These are phyloP conservation scores for Rousettus leschenaultii DNA, from an alignment of 2,113 vertebrate genomes.

Conservation along the genomic window DNA sequence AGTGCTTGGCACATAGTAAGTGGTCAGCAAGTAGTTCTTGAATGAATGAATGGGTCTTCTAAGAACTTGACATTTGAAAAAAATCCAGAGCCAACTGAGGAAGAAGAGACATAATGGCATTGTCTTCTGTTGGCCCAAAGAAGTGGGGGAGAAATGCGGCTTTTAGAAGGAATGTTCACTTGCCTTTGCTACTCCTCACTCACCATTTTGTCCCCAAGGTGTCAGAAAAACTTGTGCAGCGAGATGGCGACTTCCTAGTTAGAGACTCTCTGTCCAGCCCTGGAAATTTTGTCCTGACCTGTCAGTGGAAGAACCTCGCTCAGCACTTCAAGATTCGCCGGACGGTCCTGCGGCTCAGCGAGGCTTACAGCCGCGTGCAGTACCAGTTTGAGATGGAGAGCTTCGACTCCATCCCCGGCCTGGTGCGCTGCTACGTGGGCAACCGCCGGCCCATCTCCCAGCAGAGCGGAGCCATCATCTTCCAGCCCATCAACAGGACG, in stretches of 20 bases:
- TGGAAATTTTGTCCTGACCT: slow-evolving; percentile 96
- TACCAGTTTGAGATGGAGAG: slow-evolving; percentile 94
- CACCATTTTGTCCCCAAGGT: slow-evolving; percentile 81
- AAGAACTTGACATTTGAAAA: neutral
- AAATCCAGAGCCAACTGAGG: neutral
- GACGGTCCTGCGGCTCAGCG: slow-evolving; percentile 89
- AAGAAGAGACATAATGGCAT: neutral
- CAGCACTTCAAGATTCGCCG: slow-evolving; percentile 98
- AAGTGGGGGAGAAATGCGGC: neutral
- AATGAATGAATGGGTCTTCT: neutral
- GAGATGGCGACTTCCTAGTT: slow-evolving; percentile 97
- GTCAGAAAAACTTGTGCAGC: slow-evolving; percentile 91
- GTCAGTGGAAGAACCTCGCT: slow-evolving; percentile 93
- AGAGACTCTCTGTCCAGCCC: slow-evolving; percentile 95
- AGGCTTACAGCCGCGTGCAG: slow-evolving; percentile 94
- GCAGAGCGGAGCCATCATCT: slow-evolving; percentile 95
- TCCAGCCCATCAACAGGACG: slow-evolving; percentile 94
- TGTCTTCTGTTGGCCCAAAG: neutral
- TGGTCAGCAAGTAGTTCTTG: neutral
- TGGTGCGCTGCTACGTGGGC: slow-evolving; percentile 95
- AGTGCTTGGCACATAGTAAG: too few species aligned
- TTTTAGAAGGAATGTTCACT: rapidly evolving
- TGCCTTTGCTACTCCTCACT: neutral
- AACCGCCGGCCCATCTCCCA: slow-evolving; percentile 93
- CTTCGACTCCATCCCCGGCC: slow-evolving; percentile 93